Evolutionary conservation across 2,797 vertebrate genomes (phyloP).

Genomic region (Falco concolor): DNA sequence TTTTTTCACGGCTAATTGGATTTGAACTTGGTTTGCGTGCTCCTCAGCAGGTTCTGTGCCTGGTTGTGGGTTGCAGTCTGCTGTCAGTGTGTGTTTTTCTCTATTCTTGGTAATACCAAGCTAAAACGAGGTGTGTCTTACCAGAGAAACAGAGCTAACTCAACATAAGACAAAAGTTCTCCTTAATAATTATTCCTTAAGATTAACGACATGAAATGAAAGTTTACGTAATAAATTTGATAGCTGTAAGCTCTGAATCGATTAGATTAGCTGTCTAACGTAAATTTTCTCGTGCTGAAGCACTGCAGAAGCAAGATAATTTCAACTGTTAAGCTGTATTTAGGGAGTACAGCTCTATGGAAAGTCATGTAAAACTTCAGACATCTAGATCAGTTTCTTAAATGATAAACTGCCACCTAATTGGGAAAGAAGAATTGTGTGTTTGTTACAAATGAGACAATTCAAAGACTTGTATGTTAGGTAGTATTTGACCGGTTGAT

Average conservation of each 20-base stretch:
- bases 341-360: not conserved
- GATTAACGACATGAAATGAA: not conserved
- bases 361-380: not conserved
- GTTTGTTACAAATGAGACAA: not conserved
- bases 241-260: not conserved
- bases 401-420: not conserved
- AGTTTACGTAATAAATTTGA: fast-evolving
- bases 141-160: not conserved
- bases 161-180: not conserved
- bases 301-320: not conserved
- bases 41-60: fast-evolving
- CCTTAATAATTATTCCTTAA: not conserved
- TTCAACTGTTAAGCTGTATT: not conserved
- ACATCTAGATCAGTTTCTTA: not conserved
- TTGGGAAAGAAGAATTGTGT: not conserved
- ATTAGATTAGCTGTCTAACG: not conserved
- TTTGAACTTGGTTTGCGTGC: not conserved
- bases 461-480: not conserved
- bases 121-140: not conserved
- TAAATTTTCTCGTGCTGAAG: not conserved
- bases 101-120: not conserved
- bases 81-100: fast-evolving
- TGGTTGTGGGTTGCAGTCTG: not conserved
- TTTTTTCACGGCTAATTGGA: not conserved
- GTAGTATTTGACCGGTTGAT: not conserved